Evolutionary conservation across 2,797 vertebrate genomes (phyloP).

Genomic region (Taenioides sp.): DNA sequence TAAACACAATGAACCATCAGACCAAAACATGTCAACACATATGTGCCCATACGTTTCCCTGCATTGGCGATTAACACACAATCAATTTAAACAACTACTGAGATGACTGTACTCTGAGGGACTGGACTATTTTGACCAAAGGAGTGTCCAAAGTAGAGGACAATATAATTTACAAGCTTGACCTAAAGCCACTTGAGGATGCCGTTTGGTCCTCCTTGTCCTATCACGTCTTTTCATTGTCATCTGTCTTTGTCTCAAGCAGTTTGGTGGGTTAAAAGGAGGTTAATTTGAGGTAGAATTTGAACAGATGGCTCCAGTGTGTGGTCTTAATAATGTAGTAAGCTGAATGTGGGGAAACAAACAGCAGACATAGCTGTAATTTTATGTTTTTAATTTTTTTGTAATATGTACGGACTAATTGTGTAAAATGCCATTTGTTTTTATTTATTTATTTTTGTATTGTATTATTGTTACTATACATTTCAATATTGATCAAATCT

Average conservation of each 20-base stretch:
- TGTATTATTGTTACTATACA: conserved; percentile 48
- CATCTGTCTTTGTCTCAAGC: conserved; percentile 38
- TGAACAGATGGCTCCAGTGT: conserved; percentile 36
- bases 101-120: conserved; percentile 58
- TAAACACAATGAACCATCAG: conserved; percentile 48
- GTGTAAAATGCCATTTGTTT: conserved; percentile 36
- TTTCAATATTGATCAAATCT: conserved; percentile 48
- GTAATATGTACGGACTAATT: conserved; percentile 40
- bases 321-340: conserved; percentile 41
- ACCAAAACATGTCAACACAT: conserved; percentile 74
- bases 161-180: conserved; percentile 47
- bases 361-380: conserved; percentile 55
- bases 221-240: conserved; percentile 38
- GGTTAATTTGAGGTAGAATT: conserved; percentile 54
- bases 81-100: conserved; percentile 62
- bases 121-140: conserved; percentile 74
- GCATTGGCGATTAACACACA: conserved; percentile 60
- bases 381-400: conserved; percentile 54
- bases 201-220: conserved; percentile 47
- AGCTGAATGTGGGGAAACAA: conserved; percentile 46
- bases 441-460: conserved; percentile 29
- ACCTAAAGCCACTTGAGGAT: conserved; percentile 50
- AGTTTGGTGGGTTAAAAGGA: conserved; percentile 32
- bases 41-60: conserved; percentile 68
- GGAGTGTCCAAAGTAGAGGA: conserved; percentile 72